Evolutionary conservation across 2,888 invertebrate genomes (phyloP), one percentile per base, ranked within the genome.

Genomic region (Calameuta filiformis): DNA sequence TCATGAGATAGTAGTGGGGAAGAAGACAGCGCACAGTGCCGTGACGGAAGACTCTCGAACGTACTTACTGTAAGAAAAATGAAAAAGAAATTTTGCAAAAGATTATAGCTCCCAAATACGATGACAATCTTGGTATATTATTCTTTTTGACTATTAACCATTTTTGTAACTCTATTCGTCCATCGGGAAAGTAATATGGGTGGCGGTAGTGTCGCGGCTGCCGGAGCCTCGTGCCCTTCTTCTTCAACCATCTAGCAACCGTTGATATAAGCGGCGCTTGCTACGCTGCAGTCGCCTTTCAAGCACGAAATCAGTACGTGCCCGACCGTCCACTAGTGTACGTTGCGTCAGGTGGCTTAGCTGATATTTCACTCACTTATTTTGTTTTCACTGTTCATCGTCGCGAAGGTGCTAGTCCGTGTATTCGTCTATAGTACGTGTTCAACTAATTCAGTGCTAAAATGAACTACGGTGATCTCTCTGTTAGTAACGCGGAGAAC

Each of bases 401-500:
- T 33, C 15, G 31, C 11, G 31, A 15, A 12, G 56, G 31, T 34
- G 71, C 33, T 71, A 33, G 31, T 34, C 23, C 34, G 71, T 34
- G 71, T 71, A 71, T 71, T 34, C 12, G 15, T 31, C 71, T 71
- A 69, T 69, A 71, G 15, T 23, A 71, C 71, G 34, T 71, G 31
- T 31, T 71, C 71, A 71, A 71, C 71, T 71, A 56, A 23, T 56
- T 56, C 56, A 23, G 56, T 56, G 71, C 31, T 11, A 34, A 71
- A 34, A 71, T 71, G 71, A 71, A 71, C 34, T 71, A 71, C 71
- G 71, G 71, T 71, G 71, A 71, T 34, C 71, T 71, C 31, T 56
- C 56, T 56, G 56, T 56, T 56, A 71, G 33, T 31, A 71, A 71
- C 71, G 71, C 23, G 12, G 71, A 71, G 23, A 71, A 71, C 34